phyloP scores from a whole-genome alignment of 2,797 vertebrate genomes.

The Amphiprion clarkii region DNA sequence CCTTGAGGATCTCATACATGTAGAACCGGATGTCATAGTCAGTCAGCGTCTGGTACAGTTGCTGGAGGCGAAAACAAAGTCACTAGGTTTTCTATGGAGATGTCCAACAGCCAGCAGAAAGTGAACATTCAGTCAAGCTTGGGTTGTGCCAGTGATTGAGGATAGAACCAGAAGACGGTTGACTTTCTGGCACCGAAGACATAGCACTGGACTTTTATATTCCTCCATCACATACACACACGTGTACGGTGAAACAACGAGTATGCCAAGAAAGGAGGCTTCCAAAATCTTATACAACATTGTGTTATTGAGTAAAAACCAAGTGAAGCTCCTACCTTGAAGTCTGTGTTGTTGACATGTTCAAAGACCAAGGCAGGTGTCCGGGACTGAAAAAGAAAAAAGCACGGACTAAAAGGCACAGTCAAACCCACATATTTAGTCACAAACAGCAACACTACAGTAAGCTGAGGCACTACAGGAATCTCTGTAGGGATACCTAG shows the following conservation, averaged over 20 bases:
- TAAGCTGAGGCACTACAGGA: neutral
- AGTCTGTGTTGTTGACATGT: slow-evolving; percentile 88
- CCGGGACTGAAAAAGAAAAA: slow-evolving; percentile 83
- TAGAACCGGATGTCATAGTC: slow-evolving; percentile 89
- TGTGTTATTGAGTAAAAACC: neutral
- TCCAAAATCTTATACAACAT: neutral
- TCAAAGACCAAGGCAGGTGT: slow-evolving; percentile 87
- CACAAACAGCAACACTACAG: neutral
- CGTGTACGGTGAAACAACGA: slow-evolving; percentile 37
- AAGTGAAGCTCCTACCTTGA: slow-evolving; percentile 74
- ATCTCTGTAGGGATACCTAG: neutral
- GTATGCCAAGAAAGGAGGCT: slow-evolving; percentile 69
- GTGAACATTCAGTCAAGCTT: neutral
- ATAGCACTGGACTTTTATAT: slow-evolving; percentile 60
- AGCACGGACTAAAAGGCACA: neutral
- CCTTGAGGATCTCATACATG: slow-evolving; percentile 89
- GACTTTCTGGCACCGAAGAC: slow-evolving; percentile 67
- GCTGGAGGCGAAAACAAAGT: slow-evolving; percentile 69
- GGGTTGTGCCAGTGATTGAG: slow-evolving; percentile 62
- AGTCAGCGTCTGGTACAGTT: slow-evolving; percentile 88
- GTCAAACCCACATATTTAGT: neutral
- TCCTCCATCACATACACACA: slow-evolving; percentile 70
- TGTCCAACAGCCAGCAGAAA: neutral
- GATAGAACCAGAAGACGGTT: slow-evolving; percentile 64
- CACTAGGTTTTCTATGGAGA: neutral